Base-by-base conservation (phyloP, 1,140 invertebrate species). In the Portunus trituberculatus region DNA sequence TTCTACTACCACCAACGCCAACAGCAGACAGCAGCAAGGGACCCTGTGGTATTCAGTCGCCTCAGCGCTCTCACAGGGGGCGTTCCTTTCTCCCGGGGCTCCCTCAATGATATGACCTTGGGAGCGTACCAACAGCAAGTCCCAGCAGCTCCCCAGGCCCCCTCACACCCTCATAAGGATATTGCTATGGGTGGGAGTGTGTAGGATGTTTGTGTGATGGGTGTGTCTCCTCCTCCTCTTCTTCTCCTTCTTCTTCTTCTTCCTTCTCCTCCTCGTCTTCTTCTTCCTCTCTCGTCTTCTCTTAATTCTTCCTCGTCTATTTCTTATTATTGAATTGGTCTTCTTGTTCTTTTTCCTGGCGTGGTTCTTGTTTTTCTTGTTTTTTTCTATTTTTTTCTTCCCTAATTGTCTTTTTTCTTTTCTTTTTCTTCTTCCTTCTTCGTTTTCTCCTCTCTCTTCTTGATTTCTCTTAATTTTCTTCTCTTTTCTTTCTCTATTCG, bases 1-100 rank as follows among this genome's bases (percentile, higher is more conserved):
- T 94, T 94, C 93, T 94, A 94, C 93, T 94, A 94, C 88, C 88
- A 91, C 93, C 88, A 91, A 28, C 87, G 67, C 7, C 93, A 94
- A 45, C 88, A 94, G 52, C 93, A 94, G n/a, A 39, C 28, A 4
- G 45, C 45, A 2, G 14, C 45, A 7, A 45, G 93, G 28, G 93
- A 91, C 6, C 88, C 93, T 32, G 59, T 94, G 10, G 88, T 94
- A 16, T 94, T 94, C 67, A 94, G 93, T 25, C 88, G 93, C 2
- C 67, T 94, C 20, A 84, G 31, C 14, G 31, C 46, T 4, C 88
- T 52, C 8, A 67, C 93, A 39, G 29, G 29, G 3, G 84, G 7
- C 4, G 46, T 48, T 3, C 82, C 82, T 0, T 16, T 20, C 0
- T 29, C 25, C 8, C 4, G 46, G 14, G 8, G 20, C n/a, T 29